phyloP scores from a whole-genome alignment of 2,888 invertebrate genomes.

The Endomychus coccineus region DNA sequence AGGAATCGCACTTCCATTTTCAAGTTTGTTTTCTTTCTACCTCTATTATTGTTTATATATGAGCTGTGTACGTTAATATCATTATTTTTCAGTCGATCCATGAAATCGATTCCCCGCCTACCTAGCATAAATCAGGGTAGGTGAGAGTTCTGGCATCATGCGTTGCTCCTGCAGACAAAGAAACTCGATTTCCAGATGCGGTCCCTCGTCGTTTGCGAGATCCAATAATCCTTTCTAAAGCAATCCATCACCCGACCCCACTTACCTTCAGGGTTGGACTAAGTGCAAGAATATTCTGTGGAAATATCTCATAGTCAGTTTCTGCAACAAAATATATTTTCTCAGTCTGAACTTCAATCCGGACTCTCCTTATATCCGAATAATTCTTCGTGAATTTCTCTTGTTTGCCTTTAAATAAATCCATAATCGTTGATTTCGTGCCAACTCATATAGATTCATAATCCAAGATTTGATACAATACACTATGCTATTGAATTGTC shows the following conservation, averaged over 20 bases:
- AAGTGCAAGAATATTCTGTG: no score
- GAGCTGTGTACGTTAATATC: slow-evolving; percentile 38
- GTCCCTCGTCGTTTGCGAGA: slow-evolving; percentile 35
- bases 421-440: no score
- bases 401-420: no score
- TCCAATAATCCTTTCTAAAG: slow-evolving; percentile 39
- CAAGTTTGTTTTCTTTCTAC: slow-evolving; percentile 34
- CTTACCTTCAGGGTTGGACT: no score
- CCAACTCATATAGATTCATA: no score
- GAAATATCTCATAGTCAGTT: no score
- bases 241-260: slow-evolving; percentile 29
- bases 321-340: no score
- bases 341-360: no score
- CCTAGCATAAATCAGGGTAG: slow-evolving; percentile 12
- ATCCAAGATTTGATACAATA: no score
- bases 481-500: no score
- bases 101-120: slow-evolving; percentile 21
- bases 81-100: slow-evolving; percentile 38
- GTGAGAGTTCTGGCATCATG: slow-evolving; percentile 14
- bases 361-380: no score
- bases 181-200: slow-evolving; percentile 37
- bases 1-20: slow-evolving; percentile 37
- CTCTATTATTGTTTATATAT: slow-evolving; percentile 40
- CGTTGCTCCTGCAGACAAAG: slow-evolving; percentile 31
- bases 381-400: no score